A percentile compares a stretch with the other conserved stretches of the same genome.
Conservation (phyloP, 2,113 vertebrate genomes). For the Phodopus roborovskii region DNA sequence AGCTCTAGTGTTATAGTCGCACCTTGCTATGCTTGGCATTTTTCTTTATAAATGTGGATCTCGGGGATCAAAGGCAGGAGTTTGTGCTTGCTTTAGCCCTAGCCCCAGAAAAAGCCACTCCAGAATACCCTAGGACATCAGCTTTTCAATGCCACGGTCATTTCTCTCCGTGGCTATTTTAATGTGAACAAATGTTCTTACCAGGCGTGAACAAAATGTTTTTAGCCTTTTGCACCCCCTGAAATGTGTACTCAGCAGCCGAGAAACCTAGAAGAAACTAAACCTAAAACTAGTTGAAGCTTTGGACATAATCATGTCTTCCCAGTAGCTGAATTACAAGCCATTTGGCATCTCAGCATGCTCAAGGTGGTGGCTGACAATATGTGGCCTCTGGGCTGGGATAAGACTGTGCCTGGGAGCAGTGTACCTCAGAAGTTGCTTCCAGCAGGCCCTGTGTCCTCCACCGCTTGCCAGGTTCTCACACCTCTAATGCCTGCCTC, state of each 20-base stretch:
- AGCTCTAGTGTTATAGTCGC: neutral
- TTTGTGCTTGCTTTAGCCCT: neutral
- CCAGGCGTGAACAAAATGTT: slow-evolving; percentile 30
- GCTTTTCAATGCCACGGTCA: neutral
- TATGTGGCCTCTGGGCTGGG: neutral
- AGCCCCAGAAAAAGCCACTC: neutral
- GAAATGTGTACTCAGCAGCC: slow-evolving; percentile 12
- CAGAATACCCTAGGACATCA: neutral
- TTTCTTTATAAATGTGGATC: neutral
- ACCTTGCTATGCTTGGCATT: no score
- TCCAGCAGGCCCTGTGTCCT: neutral
- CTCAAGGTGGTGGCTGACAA: slow-evolving; percentile 39
- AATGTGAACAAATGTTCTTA: slow-evolving; percentile 13
- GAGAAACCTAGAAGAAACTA: slow-evolving; percentile 1
- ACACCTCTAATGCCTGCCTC: slow-evolving; percentile 70
- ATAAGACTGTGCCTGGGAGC: neutral
- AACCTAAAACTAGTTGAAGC: neutral
- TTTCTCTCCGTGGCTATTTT: neutral
- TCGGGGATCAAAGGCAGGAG: neutral
- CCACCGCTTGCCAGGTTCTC: neutral
- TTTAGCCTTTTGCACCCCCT: slow-evolving; percentile 27
- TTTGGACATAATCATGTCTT: slow-evolving; percentile 10
- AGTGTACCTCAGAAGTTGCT: fast-evolving
- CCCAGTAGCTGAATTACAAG: neutral
- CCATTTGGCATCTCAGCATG: slow-evolving; percentile 58